Evolutionary conservation across 1,140 invertebrate species (phyloP).

Genomic region (Nasonia giraulti): DNA sequence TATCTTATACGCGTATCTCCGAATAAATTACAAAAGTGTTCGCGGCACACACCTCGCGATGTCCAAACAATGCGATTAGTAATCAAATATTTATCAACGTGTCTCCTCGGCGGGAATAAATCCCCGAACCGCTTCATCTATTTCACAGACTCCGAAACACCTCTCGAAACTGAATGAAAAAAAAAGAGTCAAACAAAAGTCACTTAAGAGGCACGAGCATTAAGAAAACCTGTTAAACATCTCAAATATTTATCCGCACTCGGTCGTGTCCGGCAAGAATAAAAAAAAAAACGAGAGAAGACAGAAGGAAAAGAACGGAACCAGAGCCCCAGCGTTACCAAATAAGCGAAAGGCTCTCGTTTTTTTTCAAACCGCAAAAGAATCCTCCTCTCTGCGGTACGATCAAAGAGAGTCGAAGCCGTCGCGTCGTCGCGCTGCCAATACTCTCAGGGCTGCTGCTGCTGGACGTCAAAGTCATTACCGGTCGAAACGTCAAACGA

Average conservation of each 20-base stretch:
- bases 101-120: background rate
- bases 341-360: slow-evolving; percentile 23
- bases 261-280: background rate
- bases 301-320: background rate
- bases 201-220: slow-evolving; percentile 33
- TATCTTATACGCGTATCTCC: background rate
- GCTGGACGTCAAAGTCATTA: slow-evolving; percentile 40
- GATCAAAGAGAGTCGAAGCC: slow-evolving; percentile 33
- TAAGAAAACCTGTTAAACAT: slow-evolving; percentile 47
- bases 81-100: slow-evolving; percentile 34
- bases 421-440: background rate
- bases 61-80: slow-evolving; percentile 19
- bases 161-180: background rate
- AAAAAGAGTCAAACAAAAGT: slow-evolving; percentile 7
- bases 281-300: background rate
- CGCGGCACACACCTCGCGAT: background rate
- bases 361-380: slow-evolving; percentile 20
- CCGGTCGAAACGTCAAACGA: slow-evolving; percentile 37
- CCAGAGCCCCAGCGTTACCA: slow-evolving; percentile 19
- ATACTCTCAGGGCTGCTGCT: background rate
- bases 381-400: slow-evolving; percentile 19
- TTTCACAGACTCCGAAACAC: background rate
- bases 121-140: background rate
- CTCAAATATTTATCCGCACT: slow-evolving; percentile 48
- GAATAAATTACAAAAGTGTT: background rate